Base-by-base conservation (phyloP, 2,888 invertebrate species). In the Lissonota sp. region DNA sequence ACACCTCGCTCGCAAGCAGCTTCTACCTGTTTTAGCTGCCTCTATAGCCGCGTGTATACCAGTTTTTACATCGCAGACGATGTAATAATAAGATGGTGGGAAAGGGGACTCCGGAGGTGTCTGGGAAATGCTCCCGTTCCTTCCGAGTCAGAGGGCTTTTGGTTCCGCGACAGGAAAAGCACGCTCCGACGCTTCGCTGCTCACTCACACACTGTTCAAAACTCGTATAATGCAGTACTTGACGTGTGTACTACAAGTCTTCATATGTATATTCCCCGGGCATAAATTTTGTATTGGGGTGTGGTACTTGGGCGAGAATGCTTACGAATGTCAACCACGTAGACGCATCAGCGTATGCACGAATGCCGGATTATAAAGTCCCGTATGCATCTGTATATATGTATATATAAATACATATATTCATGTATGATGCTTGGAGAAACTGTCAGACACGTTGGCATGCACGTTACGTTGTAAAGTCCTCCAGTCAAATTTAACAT, bases 311-410 rank as follows among this genome's bases (percentile, higher is more conserved):
- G 26, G 4, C 16, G 55, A 62, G 62, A 62, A 46, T n/a, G 60
- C 62, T 69, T 46, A 63, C 62, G 76, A 63, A 69, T 76, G 44
- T 62, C 69, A 53, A 12, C 69, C 75, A 69, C 76, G 69, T 76
- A 76, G 73, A 79, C 62, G 66, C 72, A 73, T 73, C 71, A 66
- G 57, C 64, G 75, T 76, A 79, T 82, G 76, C 84, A 83, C 83
- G 83, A 82, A 84, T 82, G 84, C 6, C 12, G 62, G 39, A 76
- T 70, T 70, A 70, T 58, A 39, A 2, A 44, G 44, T 10, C 10
- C 44, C 10, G 1, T 44, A 44, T 8, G 4, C 10, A 42, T 42
- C 5, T 42, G 10, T 44, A 44, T 44, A 4, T 44, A 44, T 44
- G 4, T 4, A 4, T 44, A 44, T 44, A 44, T 44, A 44, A 8